Base-by-base conservation (phyloP, 1,140 invertebrate genomes). In the Triops longicaudatus region DNA sequence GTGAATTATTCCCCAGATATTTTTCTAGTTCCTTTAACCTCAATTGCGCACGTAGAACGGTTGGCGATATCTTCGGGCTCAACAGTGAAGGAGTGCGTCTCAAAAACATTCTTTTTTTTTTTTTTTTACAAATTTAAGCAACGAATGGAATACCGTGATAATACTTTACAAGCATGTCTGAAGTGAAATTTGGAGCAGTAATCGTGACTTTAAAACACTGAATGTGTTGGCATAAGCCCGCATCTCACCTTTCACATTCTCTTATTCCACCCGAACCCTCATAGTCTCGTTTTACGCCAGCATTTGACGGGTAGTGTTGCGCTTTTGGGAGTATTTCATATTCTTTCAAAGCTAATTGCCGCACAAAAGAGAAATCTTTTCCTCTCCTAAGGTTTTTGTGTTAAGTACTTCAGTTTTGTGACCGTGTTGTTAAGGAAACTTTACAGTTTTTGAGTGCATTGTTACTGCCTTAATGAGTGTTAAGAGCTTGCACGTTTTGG, bases 221-320 rank as follows among this genome's bases (percentile, higher is more conserved):
- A 63, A n/a, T 63, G 50, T 63, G 6, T 22, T 63, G 50, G 31
- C 31, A 7, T 37, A 37, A 37, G 7, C 50, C 50, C 50, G 50
- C 50, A 63, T 63, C 50, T 63, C 50, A 63, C 50, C 50, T 63
- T 63, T 63, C 50, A 63, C 50, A 63, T 22, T 63, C n/a, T 63
- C 31, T 37, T 37, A 37, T 37, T 37, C 31, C 31, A 2, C 31
- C 31, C 31, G 7, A 9, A 22, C 50, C 50, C 50, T 63, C 50
- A 63, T 63, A 63, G 17, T 17, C 50, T 22, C 50, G 50, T 63
- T 63, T 63, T 63, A 22, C 31, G 50, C 50, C 50, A 63, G 50
- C 50, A 63, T 63, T 63, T 63, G 50, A 22, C 31, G 50, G n/a
- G n/a, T n/a, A 17, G 22, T 63, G 17, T n/a, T 63, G 50, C 22